Evolutionary conservation across 1,140 invertebrate species (phyloP).

Genomic region (Octopus sinensis): DNA sequence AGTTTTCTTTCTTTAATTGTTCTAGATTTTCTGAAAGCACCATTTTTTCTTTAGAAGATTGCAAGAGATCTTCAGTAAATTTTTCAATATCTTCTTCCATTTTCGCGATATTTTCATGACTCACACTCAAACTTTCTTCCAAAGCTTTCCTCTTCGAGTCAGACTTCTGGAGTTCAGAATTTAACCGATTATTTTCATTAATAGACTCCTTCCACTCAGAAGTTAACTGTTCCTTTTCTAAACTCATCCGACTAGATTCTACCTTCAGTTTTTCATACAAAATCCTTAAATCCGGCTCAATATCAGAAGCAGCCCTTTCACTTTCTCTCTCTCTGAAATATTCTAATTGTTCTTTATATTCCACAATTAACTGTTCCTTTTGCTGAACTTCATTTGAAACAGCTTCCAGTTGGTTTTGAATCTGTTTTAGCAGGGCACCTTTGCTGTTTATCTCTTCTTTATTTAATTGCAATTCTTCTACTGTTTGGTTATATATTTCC

Average conservation of each 20-base stretch:
- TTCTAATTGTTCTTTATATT: no score
- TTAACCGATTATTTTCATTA: conserved; percentile 15
- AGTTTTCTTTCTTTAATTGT: no score
- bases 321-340: no score
- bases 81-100: neutral
- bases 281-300: neutral
- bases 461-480: conserved; percentile 10
- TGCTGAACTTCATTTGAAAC: no score
- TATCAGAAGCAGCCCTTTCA: no score
- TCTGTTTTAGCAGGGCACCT: no score
- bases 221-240: conserved; percentile 20
- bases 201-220: no score
- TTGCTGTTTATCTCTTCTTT: conserved; percentile 6
- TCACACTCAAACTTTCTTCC: neutral
- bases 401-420: no score
- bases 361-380: no score
- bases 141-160: neutral
- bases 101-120: neutral
- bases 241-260: conserved; percentile 15
- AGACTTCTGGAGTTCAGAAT: conserved; percentile 14
- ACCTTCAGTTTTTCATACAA: conserved; percentile 19
- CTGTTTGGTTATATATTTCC: conserved; percentile 10
- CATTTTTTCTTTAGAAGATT: neutral
- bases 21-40: no score
- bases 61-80: neutral